Evolutionary conservation across 2,888 invertebrate genomes (phyloP), one percentile per base, ranked within the genome.

Genomic region (Polyommatus iphigenia): DNA sequence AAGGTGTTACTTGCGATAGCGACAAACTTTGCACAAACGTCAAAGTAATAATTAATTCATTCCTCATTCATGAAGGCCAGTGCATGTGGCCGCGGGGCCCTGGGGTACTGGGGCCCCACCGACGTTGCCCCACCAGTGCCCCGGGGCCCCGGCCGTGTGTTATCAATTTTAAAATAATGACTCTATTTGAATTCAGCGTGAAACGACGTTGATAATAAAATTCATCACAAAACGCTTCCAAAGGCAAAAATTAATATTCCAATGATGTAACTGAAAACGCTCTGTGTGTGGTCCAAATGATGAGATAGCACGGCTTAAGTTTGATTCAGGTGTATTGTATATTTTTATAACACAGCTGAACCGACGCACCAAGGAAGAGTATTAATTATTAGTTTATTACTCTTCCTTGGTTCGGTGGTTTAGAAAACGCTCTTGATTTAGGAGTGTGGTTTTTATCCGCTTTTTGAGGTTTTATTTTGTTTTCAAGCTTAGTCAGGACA

Each of bases 221-320:
- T 92, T 93, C 92, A 92, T 92, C 92, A 90, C 86, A 87, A 84
- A 88, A 89, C 87, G 89, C 89, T 90, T 89, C 89, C 89, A 88
- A 87, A 88, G 87, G 89, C 90, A 91, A 91, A 91, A 92, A 93
- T 93, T 93, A 93, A 93, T 93, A 93, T 93, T 93, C 93, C 88
- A 86, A 90, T 91, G 92, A 92, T 91, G 91, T 92, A 89, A 91
- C 90, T 86, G 85, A 88, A 88, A 87, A 87, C 89, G 87, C 84
- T 88, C 86, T 87, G 86, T 81, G 81, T 82, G 80, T 77, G 80
- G 84, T 36, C 3, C 79, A 83, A 86, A 83, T 57, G 24, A 77
- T n/a, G 50, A 79, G 77, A 71, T 67, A 0, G 15, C 8, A 73
- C 80, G 79, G 79, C 6, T 54, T 54, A 18, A 50, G 50, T 50